phyloP scores from a whole-genome alignment of 2,113 vertebrate species.

The Promerops cafer region DNA sequence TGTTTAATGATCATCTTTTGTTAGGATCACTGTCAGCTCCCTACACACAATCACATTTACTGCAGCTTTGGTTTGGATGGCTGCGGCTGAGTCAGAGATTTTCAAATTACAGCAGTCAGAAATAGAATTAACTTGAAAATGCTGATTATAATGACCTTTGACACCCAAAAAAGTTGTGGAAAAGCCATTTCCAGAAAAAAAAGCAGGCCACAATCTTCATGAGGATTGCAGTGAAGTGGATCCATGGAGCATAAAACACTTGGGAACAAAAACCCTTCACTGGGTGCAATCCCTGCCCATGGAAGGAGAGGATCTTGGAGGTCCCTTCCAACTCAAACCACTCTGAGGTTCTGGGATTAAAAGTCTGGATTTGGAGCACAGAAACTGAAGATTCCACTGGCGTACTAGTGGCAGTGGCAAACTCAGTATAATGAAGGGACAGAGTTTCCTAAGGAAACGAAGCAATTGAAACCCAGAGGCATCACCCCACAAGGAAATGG shows the following conservation, averaged over 20 bases:
- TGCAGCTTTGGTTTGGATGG: not conserved
- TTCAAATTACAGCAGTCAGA: not conserved
- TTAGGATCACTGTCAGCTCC: not conserved
- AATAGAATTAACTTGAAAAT: not conserved
- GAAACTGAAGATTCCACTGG: not conserved
- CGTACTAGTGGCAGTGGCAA: not conserved
- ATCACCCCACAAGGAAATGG: not conserved
- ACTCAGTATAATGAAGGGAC: not conserved
- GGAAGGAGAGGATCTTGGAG: not conserved
- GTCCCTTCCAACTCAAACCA: not conserved
- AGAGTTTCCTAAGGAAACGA: not conserved
- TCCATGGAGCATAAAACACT: accelerated
- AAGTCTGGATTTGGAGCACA: not conserved
- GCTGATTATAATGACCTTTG: not conserved
- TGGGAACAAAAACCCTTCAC: not conserved
- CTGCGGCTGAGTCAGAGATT: not conserved
- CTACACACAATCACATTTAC: not conserved
- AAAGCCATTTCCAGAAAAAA: not conserved
- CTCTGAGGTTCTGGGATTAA: not conserved
- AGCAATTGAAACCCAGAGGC: not conserved
- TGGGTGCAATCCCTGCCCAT: not conserved
- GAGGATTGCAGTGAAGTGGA: not conserved
- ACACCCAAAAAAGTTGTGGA: not conserved
- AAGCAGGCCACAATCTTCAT: not conserved
- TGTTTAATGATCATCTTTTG: not conserved